phyloP scores from a whole-genome alignment of 2,888 invertebrate species.

The Noctua janthina region DNA sequence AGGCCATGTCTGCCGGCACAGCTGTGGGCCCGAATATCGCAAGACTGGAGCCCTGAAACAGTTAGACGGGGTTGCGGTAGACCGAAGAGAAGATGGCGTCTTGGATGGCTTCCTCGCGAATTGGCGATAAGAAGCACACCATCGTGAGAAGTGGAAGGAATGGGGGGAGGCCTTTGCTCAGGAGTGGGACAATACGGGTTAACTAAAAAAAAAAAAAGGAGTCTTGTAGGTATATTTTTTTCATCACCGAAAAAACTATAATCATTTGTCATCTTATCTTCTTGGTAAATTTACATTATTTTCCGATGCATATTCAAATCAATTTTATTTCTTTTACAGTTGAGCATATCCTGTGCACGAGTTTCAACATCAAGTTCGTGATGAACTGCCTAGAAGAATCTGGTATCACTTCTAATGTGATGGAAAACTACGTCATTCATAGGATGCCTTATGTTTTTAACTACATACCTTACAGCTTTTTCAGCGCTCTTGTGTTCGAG shows the following conservation, averaged over 20 bases:
- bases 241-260: background rate
- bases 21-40: no score
- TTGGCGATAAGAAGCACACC: no score
- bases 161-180: no score
- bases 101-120: no score
- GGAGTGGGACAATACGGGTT: no score
- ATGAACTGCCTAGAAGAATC: constrained; percentile 65
- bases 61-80: no score
- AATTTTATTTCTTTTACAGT: constrained; percentile 66
- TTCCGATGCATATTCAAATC: background rate
- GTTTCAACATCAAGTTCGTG: constrained; percentile 64
- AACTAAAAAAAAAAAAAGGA: no score
- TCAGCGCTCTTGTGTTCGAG: constrained; percentile 58
- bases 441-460: constrained; percentile 65
- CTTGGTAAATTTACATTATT: background rate
- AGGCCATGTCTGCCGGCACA: no score
- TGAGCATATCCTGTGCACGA: constrained; percentile 69
- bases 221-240: no score
- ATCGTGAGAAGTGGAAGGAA: no score
- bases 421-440: constrained; percentile 60
- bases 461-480: constrained; percentile 52
- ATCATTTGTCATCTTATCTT: background rate
- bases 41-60: no score
- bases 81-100: no score
- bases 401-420: constrained; percentile 43